Base-by-base conservation (phyloP, 2,888 invertebrate species). In the Galerucella calmariensis region DNA sequence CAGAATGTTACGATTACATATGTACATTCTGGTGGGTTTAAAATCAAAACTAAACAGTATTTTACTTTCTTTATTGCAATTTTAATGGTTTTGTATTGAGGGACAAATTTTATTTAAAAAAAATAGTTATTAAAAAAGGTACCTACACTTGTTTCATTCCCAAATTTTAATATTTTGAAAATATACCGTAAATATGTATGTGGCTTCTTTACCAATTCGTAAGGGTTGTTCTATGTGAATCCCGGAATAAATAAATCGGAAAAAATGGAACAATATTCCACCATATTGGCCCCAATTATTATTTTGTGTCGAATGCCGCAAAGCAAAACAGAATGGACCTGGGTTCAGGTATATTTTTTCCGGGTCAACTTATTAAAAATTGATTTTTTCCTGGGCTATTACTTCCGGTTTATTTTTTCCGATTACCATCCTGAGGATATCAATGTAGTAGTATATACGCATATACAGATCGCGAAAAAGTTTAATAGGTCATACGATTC, bases 1-100 rank as follows among this genome's bases (percentile, higher is more conserved):
- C 71, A 66, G 24, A 70, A 59, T 61, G 51, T 58, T 24, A 71
- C 63, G 41, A 20, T 65, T 68, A 65, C 48, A 62, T 27, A 35
- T 61, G 59, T 58, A 20, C 68, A 63, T 10, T 58, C 59, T 35
- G 58, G 53, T 24, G 58, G 63, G 63, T 65, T 61, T 63, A 68
- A 67, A 51, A 8, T 63, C 44, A 10, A 53, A 56, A 6, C 62
- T 35, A 68, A 58, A 58, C n/a, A 65, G 4, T 65, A 58, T 44
- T 27, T 58, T 65, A 20, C 58, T 44, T 11, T 69, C 48, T 56
- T 68, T 48, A 14, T 69, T 24, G 46, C 61, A 35, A 14, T 65
- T 65, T 53, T 73, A 20, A 61, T 67, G 9, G 1, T 24, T 27
- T 58, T 73, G 27, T 69, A 65, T 63, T 46, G 65, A 73, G 14